Conservation (phyloP, 2,113 vertebrate genomes). For the Nyctereutes procyonoides region DNA sequence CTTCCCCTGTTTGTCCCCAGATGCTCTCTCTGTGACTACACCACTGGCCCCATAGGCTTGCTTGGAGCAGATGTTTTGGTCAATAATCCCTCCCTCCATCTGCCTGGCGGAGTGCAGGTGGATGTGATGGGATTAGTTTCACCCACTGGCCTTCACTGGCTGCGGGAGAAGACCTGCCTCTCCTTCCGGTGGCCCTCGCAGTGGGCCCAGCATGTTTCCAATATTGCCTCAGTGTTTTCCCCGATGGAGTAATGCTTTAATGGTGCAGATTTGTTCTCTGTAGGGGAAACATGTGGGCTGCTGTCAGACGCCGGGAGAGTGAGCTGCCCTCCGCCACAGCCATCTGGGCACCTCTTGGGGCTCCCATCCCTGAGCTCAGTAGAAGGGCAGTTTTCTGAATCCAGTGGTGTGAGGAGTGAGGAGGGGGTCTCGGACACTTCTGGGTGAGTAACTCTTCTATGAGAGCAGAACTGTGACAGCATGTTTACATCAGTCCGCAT, state of each 20-base stretch:
- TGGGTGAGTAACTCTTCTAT: slow-evolving; percentile 50
- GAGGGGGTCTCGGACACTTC: slow-evolving; percentile 18
- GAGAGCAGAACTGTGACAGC: background rate
- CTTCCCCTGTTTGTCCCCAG: background rate
- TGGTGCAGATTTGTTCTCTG: slow-evolving; percentile 48
- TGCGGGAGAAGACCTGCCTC: slow-evolving; percentile 49
- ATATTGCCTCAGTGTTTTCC: slow-evolving; percentile 58
- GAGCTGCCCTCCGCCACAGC: background rate
- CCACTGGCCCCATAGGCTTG: background rate
- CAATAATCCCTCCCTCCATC: background rate
- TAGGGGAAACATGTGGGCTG: background rate
- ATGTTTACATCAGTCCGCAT: background rate
- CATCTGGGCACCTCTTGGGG: background rate
- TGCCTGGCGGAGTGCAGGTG: background rate
- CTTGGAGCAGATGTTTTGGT: background rate
- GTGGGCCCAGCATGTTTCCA: slow-evolving; percentile 67
- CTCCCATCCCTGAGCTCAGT: background rate
- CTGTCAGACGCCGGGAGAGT: slow-evolving; percentile 35
- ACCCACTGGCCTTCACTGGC: slow-evolving; percentile 7
- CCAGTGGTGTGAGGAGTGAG: background rate
- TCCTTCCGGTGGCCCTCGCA: background rate
- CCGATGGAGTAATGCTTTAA: background rate
- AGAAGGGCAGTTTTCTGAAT: slow-evolving; percentile 48
- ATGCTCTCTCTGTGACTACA: background rate
- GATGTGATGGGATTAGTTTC: background rate